Evolutionary conservation across 2,797 vertebrate species (phyloP).

Genomic region (Prionace glauca): DNA sequence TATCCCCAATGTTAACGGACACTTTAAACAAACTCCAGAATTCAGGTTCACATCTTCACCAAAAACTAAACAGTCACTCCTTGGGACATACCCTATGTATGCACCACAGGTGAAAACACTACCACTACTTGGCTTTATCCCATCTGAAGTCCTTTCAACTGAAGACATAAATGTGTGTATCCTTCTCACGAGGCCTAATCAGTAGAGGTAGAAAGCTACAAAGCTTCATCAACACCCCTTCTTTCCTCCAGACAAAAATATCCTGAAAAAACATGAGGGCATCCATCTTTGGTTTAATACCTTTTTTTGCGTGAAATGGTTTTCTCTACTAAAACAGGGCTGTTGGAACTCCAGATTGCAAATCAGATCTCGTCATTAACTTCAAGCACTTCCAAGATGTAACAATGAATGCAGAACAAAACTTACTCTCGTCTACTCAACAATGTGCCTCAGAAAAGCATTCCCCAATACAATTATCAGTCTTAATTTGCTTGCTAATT

Average conservation of each 20-base stretch:
- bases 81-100: too few relatives aligned
- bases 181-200: not conserved
- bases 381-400: not conserved
- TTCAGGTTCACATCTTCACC: too few relatives aligned
- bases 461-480: not conserved
- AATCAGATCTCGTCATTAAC: not conserved
- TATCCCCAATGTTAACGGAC: too few relatives aligned
- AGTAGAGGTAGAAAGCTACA: not conserved
- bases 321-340: not conserved
- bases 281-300: not conserved
- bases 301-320: not conserved
- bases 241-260: too few relatives aligned
- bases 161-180: too few relatives aligned
- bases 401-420: not conserved
- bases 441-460: not conserved
- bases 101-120: too few relatives aligned
- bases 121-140: not conserved
- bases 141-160: not conserved
- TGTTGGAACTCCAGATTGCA: not conserved
- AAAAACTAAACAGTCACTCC: too few relatives aligned
- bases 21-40: too few relatives aligned
- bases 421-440: not conserved
- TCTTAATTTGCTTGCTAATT: not conserved
- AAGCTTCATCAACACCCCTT: too few relatives aligned
- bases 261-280: not conserved